Base-by-base conservation (phyloP, 2,888 invertebrate species). In the Pyralis farinalis region DNA sequence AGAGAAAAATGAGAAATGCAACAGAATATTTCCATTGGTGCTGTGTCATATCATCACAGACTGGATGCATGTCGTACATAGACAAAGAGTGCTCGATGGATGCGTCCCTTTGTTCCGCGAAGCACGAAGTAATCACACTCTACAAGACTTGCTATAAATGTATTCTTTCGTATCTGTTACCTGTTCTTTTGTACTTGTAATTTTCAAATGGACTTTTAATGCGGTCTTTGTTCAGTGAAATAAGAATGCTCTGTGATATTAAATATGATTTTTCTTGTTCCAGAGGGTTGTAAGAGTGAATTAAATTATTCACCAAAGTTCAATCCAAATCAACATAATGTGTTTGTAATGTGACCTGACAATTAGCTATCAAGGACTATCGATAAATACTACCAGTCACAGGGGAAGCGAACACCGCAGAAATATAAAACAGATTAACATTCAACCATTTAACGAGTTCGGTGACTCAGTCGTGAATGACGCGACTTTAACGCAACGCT, bases 81-180 rank as follows among this genome's bases (percentile, higher is more conserved):
- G 54, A 73, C 74, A 75, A 75, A 74, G 65, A 55, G 45, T 42
- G 49, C 43, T 47, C 69, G 61, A 70, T 70, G 67, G 58, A 68
- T 69, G 66, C 58, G 55, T 46, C 48, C 60, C 67, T 72, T 75
- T 75, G 74, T 77, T 53, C 53, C 57, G 44, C 43, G 49, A 51
- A 58, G 70, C 58, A 43, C 42, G 48, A 53, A 59, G 72, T 72
- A 72, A 74, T 77, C 67, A 77, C 67, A 68, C 71, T 67, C 66
- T 65, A 54, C 53, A 62, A 58, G 55, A 59, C 53, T 58, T 55
- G 47, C 43, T 55, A 55, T 64, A 59, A 65, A 51, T 55, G 55
- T 61, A 50, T 58, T 57, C 45, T 54, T 56, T 40, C 25, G 10
- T 33, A 31, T 31, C 31, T 31, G 12, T 31, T 37, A 33, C 39